Evolutionary conservation across 2,113 vertebrate genomes (phyloP).

Genomic region (Varanus salvator): DNA sequence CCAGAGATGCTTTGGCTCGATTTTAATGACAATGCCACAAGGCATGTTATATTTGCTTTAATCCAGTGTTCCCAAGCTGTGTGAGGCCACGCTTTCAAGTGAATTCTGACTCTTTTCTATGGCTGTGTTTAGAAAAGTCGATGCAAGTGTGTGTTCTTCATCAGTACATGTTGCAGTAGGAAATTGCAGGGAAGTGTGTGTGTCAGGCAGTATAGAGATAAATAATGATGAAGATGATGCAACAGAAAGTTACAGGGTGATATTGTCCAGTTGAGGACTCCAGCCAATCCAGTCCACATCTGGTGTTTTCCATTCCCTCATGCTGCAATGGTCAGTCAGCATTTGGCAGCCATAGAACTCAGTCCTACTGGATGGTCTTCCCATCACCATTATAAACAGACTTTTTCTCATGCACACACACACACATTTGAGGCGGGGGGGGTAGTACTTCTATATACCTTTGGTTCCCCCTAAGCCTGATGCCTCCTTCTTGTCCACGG

Average conservation of each 20-base stretch:
- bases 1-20: neutral
- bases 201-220: too few relatives aligned
- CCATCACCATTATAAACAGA: too few relatives aligned
- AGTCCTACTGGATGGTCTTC: too few relatives aligned
- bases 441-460: neutral
- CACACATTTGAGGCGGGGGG: too few relatives aligned
- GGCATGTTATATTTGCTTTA: conserved; percentile 16
- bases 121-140: neutral
- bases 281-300: too few relatives aligned
- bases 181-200: neutral
- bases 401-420: too few relatives aligned
- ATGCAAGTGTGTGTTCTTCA: neutral
- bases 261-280: neutral
- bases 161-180: neutral
- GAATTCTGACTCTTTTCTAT: neutral
- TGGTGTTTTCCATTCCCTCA: too few relatives aligned
- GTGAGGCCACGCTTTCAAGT: neutral
- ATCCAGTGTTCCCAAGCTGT: neutral
- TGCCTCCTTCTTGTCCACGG: neutral
- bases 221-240: too few relatives aligned
- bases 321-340: too few relatives aligned
- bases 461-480: neutral
- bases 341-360: too few relatives aligned
- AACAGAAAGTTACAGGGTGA: neutral
- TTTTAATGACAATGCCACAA: conserved; percentile 30